Evolutionary conservation across 2,113 vertebrate species (phyloP).

Genomic region (Apodemus speciosus): DNA sequence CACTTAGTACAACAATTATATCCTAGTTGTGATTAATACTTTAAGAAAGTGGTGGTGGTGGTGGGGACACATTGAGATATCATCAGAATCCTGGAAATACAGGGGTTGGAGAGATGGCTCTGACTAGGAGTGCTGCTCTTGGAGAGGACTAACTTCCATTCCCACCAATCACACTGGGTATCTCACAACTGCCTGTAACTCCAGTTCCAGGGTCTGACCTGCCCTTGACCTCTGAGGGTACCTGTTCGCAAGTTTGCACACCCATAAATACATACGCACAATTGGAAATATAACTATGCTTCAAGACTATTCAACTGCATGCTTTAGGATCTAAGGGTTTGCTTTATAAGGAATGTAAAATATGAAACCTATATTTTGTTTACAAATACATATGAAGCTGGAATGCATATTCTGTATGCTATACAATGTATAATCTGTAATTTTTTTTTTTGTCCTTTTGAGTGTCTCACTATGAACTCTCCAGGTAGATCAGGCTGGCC

Average conservation of each 20-base stretch:
- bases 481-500: background rate
- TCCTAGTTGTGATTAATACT: slow-evolving; percentile 14
- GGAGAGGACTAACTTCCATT: background rate
- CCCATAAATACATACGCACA: background rate
- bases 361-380: background rate
- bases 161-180: background rate
- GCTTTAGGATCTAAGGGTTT: slow-evolving; percentile 6
- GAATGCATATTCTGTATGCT: background rate
- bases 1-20: background rate
- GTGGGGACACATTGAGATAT: background rate
- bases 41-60: background rate
- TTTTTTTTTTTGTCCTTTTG: background rate
- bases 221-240: background rate
- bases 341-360: background rate
- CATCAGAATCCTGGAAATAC: background rate
- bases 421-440: background rate
- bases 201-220: background rate
- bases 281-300: background rate
- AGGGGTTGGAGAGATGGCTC: background rate
- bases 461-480: background rate
- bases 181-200: background rate
- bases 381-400: background rate
- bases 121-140: background rate
- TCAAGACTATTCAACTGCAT: background rate
- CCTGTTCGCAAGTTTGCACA: background rate